A percentile compares a stretch with the other conserved stretches of the same genome.
Evolutionary conservation across 2,113 vertebrate species (phyloP).

Genomic region (Sinosuthora webbiana): DNA sequence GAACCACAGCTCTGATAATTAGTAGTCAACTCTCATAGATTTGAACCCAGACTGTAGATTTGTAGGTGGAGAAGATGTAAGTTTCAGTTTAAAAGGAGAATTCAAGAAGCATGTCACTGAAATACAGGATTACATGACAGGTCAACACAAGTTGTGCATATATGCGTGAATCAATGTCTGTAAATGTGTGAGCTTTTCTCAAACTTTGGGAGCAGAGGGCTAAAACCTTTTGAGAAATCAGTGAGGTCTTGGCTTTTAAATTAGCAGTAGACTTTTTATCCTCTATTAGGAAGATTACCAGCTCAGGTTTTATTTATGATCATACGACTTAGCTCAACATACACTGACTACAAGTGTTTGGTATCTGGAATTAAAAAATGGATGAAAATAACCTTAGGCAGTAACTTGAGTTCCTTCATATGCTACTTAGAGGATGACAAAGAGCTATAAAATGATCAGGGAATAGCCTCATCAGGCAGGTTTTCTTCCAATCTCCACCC

Average conservation of each 20-base stretch:
- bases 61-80: not conserved
- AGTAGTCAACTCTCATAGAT: not conserved
- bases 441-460: not conserved
- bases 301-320: not conserved
- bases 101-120: not conserved
- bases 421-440: not conserved
- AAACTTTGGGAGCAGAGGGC: not conserved
- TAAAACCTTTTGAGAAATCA: not conserved
- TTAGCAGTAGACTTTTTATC: not conserved
- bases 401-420: not conserved
- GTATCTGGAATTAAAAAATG: not conserved
- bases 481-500: not conserved
- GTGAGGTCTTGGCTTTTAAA: not conserved
- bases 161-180: not conserved
- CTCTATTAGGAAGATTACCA: not conserved
- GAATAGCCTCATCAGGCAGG: not conserved
- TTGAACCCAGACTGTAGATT: not conserved
- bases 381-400: not conserved
- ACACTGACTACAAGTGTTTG: not conserved
- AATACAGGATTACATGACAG: not conserved
- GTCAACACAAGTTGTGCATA: not conserved
- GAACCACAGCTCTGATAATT: not conserved
- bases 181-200: not conserved
- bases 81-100: not conserved
- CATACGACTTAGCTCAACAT: not conserved